Evolutionary conservation across 1,140 invertebrate species (phyloP), one percentile per base, ranked within the genome.

Genomic region (Halesus radiatus): DNA sequence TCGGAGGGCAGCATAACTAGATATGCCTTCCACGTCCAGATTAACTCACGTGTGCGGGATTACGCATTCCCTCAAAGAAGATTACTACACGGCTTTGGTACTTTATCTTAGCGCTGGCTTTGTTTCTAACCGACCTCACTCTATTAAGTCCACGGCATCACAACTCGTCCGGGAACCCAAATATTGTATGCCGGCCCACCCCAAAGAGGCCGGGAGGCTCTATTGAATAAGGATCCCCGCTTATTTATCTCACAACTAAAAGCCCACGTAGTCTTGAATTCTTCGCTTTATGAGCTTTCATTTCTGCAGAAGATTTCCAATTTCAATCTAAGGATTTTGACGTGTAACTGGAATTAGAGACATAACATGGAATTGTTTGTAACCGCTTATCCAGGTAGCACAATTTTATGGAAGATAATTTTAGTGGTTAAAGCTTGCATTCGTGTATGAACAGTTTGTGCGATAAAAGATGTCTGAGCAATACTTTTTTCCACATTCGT

Each of bases 61-160:
- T 83, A 83, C 81, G 81, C 81, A 80, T 83, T 80, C 75, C 78
- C 81, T 83, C 81, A 83, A 83, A 83, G 81, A 80, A 77, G 81
- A 83, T 83, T 80, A 83, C 79, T 23, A 22, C 78, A 70, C 45
- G 81, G 81, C 79, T 83, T 78, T 80, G 74, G 79, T 80, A 77
- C 78, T 83, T 83, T 80, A 83, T 83, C 81, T 78, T 76, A 52
- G 76, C 22, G 75, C 72, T 32, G 81, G 76, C 79, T 80, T 80
- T 76, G 81, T 78, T 73, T 23, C 62, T 76, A 73, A 58, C 77
- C 68, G 66, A 29, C 64, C 53, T 58, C 37, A 29, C 62, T 32
- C 37, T 66, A 70, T 53, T 54, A 18, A 50, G 68, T 37, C 62
- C n/a, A n/a, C 22, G 62, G 62, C 22, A 16, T 16, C 62, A 45